Evolutionary conservation across 2,888 invertebrate genomes (phyloP), one percentile per base, ranked within the genome.

Genomic region (Autographa pulchrina): DNA sequence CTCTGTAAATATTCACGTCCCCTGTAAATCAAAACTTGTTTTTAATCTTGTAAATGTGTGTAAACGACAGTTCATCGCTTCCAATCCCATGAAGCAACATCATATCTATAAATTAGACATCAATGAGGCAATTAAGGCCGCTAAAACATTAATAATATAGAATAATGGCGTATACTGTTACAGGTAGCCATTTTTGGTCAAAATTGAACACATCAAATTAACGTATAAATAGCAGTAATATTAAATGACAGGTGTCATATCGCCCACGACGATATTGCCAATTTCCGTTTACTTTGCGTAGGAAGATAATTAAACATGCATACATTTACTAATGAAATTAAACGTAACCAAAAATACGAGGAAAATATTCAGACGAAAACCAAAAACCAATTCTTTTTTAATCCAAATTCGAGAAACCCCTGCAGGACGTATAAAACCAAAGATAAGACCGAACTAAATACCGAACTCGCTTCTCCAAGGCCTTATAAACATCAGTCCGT

Each of bases 371-470:
- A 59, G 64, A 69, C 18, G 11, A 14, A 48, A 54, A 62, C 74
- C 67, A 74, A 79, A 85, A 74, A 71, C 63, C 66, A 78, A 88
- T 84, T 85, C 88, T 89, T 87, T 89, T 87, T 87, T 89, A 89
- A 88, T 88, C 86, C 84, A 74, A 81, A 84, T 83, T 67, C 80
- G 38, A 56, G 84, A 85, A 80, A 86, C 88, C 89, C 89, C 89
- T 88, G 86, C 81, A 85, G 88, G 88, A 84, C 79, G 78, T 84
- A 89, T 91, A 91, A 89, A 90, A 85, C 84, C 77, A 75, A 84
- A 91, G 92, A 92, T 92, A 92, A 91, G 88, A 86, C 87, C 75
- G 71, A 89, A 89, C 89, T 91, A 90, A 91, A 90, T 89, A 91
- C 91, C 87, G 85, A 91, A 91, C 89, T 92, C 91, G 85, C 88